Evolutionary conservation across 2,113 vertebrate species (phyloP).

Genomic region (cat (Felis catus)): DNA sequence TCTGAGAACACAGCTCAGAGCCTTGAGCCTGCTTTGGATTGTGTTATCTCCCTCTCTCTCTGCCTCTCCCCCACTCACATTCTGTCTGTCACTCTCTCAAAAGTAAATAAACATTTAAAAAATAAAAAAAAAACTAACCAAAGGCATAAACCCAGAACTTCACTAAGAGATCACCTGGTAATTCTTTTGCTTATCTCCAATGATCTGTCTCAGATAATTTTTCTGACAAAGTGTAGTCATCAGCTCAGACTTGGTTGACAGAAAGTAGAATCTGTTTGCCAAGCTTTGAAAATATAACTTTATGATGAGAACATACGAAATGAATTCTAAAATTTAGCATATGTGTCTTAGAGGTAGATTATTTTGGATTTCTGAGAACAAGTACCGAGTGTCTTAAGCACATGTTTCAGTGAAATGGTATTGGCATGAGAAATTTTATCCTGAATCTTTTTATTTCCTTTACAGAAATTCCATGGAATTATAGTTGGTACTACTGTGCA

Average conservation of each 20-base stretch:
- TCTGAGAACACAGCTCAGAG: too few species aligned
- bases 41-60: too few species aligned
- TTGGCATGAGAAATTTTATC: background rate
- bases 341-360: conserved; percentile 36
- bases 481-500: conserved; percentile 32
- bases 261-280: conserved; percentile 29
- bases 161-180: background rate
- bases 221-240: conserved; percentile 16
- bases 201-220: conserved; percentile 19
- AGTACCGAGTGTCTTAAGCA: conserved; percentile 51
- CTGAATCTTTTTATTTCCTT: conserved; percentile 62
- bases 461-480: conserved; percentile 85
- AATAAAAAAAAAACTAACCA: background rate
- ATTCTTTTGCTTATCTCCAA: conserved; percentile 26
- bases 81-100: too few species aligned
- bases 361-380: conserved; percentile 36
- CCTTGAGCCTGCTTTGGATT: too few species aligned
- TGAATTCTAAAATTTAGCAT: conserved; percentile 49
- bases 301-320: conserved; percentile 27
- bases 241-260: background rate
- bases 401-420: background rate
- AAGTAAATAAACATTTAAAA: too few species aligned
- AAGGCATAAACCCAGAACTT: background rate
- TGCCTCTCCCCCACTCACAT: too few species aligned
- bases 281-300: conserved; percentile 49